Evolutionary conservation across 2,888 invertebrate genomes (phyloP).

Genomic region (Byasa hedistus): DNA sequence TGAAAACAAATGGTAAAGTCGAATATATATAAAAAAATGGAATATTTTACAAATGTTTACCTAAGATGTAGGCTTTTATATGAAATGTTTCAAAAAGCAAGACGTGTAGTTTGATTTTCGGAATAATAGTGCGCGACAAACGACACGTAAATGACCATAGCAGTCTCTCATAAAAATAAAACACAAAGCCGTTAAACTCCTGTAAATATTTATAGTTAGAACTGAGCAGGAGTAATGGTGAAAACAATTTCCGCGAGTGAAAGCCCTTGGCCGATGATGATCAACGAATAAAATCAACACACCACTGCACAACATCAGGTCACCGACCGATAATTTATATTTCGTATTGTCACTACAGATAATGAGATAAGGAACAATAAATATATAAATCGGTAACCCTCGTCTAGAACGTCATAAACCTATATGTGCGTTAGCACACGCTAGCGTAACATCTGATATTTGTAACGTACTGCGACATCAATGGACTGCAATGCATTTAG

Average conservation of each 20-base stretch:
- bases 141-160: conserved; percentile 14
- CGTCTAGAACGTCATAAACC: conserved; percentile 54
- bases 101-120: background rate
- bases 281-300: conserved; percentile 40
- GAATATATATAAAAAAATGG: background rate
- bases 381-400: conserved; percentile 66
- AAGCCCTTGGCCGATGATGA: conserved; percentile 62
- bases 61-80: background rate
- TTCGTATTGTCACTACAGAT: background rate
- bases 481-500: conserved; percentile 85
- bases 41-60: conserved; percentile 9
- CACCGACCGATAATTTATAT: conserved; percentile 59
- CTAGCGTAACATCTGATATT: conserved; percentile 76
- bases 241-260: conserved; percentile 42
- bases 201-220: conserved; percentile 2
- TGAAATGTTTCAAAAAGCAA: background rate
- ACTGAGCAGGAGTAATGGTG: conserved; percentile 15
- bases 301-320: conserved; percentile 61
- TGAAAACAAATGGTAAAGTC: conserved; percentile 7
- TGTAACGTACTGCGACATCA: conserved; percentile 78
- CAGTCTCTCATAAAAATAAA: conserved; percentile 17
- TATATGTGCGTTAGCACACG: conserved; percentile 77
- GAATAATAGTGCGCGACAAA: conserved; percentile 10
- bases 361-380: conserved; percentile 32
- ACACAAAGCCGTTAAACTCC: conserved; percentile 20